Evolutionary conservation across 2,797 vertebrate genomes (phyloP), one percentile per base, ranked within the genome.

Genomic region (Chloroceryle amazona): DNA sequence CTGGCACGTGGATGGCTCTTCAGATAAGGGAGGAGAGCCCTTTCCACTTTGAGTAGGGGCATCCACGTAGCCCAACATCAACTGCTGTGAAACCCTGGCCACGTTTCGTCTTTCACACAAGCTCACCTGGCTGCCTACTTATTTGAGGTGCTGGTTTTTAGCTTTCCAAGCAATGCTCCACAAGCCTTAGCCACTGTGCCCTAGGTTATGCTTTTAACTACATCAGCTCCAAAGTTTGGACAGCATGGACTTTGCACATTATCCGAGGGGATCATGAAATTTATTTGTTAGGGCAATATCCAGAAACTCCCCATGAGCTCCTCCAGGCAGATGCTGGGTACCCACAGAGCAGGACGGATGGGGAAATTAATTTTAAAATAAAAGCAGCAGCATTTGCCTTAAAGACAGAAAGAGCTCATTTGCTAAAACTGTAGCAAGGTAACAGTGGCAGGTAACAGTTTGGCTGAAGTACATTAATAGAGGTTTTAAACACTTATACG

Each of bases 101-200:
- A 16, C 2, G 0, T 61, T 49, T 44, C 4, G 5, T 28, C 33
- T 74, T 87, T n/a, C 0, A 0, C 1, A 1, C 1, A 0, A 2
- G 31, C 63, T 57, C 54, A 79, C 37, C 71, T 62, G 60, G 28
- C 57, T 72, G 37, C 58, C 60, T 12, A 35, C 5, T 6, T 58
- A 42, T 19, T 4, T 35, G 46, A 28, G 49, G 35, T 25, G 42
- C 26, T 39, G 26, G 3, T 52, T 71, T 31, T 89, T 65, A 85
- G 31, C 81, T 57, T 57, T 44, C 9, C 12, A 31, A 79, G 47
- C 25, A 81, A 28, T 1, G 7, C 15, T 61, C 14, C 25, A 29
- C 14, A 73, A 88, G 55, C 57, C 22, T 2, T 1, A 89, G 22
- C 8, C 31, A 35, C 6, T 1, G 1, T 72, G 57, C 72, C 51